A percentile compares a stretch with the other conserved stretches of the same genome.
Conservation (phyloP, 1,140 invertebrate species). For the Camponotus vicinus region DNA sequence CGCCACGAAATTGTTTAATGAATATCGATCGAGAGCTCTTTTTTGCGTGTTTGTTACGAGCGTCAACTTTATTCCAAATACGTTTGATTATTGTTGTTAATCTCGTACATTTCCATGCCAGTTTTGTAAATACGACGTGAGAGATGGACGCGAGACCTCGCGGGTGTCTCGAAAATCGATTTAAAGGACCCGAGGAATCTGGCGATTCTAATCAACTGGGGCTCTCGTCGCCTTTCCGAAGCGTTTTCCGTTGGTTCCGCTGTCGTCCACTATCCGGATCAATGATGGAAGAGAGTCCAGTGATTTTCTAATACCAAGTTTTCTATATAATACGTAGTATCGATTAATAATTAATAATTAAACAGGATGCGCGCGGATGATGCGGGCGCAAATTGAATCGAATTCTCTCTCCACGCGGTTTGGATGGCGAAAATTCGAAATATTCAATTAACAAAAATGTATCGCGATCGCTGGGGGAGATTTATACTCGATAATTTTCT, state of each 20-base stretch:
- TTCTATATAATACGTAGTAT: slow-evolving; percentile 68
- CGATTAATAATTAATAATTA: slow-evolving; percentile 32
- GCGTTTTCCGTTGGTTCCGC: slow-evolving; percentile 41
- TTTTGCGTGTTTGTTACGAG: not conserved
- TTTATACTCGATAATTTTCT: slow-evolving; percentile 4
- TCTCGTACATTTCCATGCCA: not conserved
- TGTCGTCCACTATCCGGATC: slow-evolving; percentile 18
- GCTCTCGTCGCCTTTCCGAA: slow-evolving; percentile 16
- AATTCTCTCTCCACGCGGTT: not conserved
- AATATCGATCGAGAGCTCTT: slow-evolving; percentile 6
- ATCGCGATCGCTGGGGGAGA: not conserved
- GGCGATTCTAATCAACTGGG: slow-evolving; percentile 19
- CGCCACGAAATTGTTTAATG: slow-evolving; percentile 10
- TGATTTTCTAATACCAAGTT: slow-evolving; percentile 65
- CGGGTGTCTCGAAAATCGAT: not conserved
- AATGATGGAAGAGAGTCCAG: slow-evolving; percentile 24
- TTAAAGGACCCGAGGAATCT: not conserved
- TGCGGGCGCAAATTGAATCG: not conserved
- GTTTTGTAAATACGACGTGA: not conserved
- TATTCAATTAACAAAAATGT: not conserved
- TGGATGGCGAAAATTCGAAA: not conserved
- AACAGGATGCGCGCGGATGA: slow-evolving; percentile 14
- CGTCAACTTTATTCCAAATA: not conserved
- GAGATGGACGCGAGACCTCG: not conserved
- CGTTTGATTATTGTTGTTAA: not conserved